A percentile compares a stretch with the other conserved stretches of the same genome.
phyloP scores from a whole-genome alignment of 1,140 invertebrate genomes.

The Drosophila paulistorum region DNA sequence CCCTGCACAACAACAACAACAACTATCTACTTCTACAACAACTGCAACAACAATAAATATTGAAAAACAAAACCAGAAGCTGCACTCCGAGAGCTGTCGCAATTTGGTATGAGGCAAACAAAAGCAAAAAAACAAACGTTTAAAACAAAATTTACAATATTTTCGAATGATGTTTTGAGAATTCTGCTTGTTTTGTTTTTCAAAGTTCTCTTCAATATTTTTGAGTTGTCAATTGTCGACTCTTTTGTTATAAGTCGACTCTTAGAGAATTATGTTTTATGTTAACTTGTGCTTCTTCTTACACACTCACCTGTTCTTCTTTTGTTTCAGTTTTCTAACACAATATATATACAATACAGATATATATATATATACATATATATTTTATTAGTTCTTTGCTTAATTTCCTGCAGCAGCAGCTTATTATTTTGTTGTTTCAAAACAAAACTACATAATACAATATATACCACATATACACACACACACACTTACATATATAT shows the following conservation, averaged over 20 bases:
- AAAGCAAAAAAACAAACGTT: slow-evolving; percentile 27
- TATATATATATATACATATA: not conserved
- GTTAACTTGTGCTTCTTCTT: slow-evolving; percentile 3
- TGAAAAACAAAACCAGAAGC: slow-evolving; percentile 76
- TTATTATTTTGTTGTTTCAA: slow-evolving; percentile 5
- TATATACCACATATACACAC: slow-evolving; percentile 39
- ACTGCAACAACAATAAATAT: slow-evolving; percentile 37
- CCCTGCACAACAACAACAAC: slow-evolving; percentile 25
- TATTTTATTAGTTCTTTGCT: not conserved
- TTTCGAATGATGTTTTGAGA: slow-evolving; percentile 54
- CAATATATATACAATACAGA: slow-evolving; percentile 7
- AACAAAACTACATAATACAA: slow-evolving; percentile 49
- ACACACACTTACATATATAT: slow-evolving; percentile 30
- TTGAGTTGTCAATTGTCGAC: not conserved
- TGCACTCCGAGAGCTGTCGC: slow-evolving; percentile 83
- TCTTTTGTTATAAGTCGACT: too few species aligned
- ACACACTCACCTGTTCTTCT: not conserved
- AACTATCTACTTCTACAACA: slow-evolving; percentile 38
- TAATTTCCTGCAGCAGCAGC: not conserved
- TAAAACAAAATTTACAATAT: slow-evolving; percentile 45
- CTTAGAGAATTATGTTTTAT: not conserved
- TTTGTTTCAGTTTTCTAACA: not conserved
- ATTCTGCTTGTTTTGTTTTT: slow-evolving; percentile 65
- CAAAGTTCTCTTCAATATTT: slow-evolving; percentile 31
- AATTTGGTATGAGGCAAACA: slow-evolving; percentile 66